Evolutionary conservation across 2,113 vertebrate species (phyloP), one percentile per base, ranked within the genome.

Genomic region (Speoplatyrhinus poulsoni): DNA sequence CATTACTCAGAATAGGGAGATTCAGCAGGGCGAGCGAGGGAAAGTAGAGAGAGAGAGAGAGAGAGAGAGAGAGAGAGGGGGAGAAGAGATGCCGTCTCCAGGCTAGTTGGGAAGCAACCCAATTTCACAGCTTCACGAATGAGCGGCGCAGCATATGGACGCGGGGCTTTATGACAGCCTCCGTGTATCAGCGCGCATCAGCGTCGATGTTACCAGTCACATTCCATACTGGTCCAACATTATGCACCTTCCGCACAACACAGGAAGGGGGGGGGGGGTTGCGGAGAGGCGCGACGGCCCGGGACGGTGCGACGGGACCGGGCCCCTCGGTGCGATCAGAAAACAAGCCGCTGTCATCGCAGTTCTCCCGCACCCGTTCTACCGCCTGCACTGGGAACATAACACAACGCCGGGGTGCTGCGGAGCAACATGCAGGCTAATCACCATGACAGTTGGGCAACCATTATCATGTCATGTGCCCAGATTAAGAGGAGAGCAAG

Each of bases 41-140:
- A 17, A 13, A 3, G 36, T 46, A n/a, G 64, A 58, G 57, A 72
- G 71, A 61, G 9, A 33, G 75, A 76, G 52, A 73, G 65, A 70
- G 79, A 81, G 81, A 65, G 76, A 80, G 70, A 81, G 81, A 77
- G 61, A 16, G 41, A 60, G 59, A 16, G 26, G 87, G 62, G 53
- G 10, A 53, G 55, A 62, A 69, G 58, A 7, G 73, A 89, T 83
- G 85, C 84, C 83, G 85, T 90, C 84, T 90, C 81, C 88, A 81
- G 89, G 89, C 89, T 90, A 90, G 90, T 84, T 84, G 89, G 90
- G 91, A 92, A 85, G 86, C 90, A 92, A 91, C 91, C 91, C 87
- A 92, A 93, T 93, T 92, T 93, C 92, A 92, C 91, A 92, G 92
- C 91, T 92, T 92, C 89, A 91, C 89, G 91, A 93, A 87, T 93